These are phyloP conservation scores for Tenrec ecaudatus DNA, from an alignment of 2,113 vertebrate genomes.

Conservation along the genomic window DNA sequence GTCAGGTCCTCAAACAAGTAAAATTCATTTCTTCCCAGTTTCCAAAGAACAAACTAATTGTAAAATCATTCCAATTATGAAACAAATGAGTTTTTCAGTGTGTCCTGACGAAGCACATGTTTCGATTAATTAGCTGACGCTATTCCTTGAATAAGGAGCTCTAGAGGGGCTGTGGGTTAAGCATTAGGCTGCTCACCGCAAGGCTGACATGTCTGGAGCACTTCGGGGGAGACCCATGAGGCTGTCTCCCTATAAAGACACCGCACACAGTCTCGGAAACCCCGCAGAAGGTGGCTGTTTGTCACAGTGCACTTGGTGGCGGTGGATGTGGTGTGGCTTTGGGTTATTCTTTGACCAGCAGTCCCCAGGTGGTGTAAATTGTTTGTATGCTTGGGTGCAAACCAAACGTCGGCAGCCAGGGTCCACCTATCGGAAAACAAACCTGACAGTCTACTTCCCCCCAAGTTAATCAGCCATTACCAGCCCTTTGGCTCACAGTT, in stretches of 20 bases:
- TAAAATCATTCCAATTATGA: constrained; percentile 25
- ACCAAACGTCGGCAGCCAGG: no score
- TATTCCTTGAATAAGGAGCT: not conserved
- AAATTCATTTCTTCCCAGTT: constrained; percentile 24
- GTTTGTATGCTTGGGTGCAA: no score
- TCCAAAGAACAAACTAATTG: not conserved
- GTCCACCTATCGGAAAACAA: not conserved
- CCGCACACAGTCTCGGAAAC: no score
- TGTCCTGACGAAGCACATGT: not conserved
- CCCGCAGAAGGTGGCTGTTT: no score
- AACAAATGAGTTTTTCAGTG: constrained; percentile 8
- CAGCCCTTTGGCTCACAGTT: not conserved
- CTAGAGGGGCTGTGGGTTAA: not conserved
- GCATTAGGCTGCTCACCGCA: not conserved
- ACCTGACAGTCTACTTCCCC: not conserved
- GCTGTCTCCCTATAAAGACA: no score
- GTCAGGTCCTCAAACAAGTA: not conserved
- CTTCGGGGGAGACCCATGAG: no score
- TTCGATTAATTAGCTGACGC: not conserved
- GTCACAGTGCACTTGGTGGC: no score
- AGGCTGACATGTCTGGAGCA: not conserved
- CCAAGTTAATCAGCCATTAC: not conserved
- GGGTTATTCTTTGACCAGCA: no score
- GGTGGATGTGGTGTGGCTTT: no score
- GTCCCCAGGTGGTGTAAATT: no score